phyloP scores from a whole-genome alignment of 2,113 vertebrate species.

The Laterallus jamaicensis region DNA sequence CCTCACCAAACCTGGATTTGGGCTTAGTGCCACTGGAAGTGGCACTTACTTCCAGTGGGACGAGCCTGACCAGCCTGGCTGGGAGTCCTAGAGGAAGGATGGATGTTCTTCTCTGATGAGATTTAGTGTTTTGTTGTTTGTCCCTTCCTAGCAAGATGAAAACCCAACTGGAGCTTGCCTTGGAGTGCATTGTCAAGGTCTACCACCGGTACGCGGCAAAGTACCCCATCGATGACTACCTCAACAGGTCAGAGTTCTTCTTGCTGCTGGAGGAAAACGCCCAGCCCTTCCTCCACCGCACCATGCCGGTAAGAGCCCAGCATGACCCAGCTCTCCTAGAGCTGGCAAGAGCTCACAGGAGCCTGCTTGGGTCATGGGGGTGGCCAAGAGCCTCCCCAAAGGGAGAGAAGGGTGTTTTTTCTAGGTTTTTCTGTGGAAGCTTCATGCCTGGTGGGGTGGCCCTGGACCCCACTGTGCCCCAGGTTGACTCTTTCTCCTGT shows the following conservation, averaged over 20 bases:
- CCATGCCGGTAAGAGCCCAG: not conserved
- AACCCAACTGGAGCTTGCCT: not conserved
- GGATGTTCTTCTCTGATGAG: accelerated
- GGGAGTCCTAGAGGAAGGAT: not conserved
- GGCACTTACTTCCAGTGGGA: accelerated
- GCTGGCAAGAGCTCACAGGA: accelerated
- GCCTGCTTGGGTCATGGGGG: not conserved
- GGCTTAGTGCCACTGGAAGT: not conserved
- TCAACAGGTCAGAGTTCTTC: not conserved
- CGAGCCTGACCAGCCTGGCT: accelerated
- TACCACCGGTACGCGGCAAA: not conserved
- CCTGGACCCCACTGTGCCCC: too few relatives aligned
- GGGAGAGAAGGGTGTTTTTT: not conserved
- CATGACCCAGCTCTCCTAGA: accelerated
- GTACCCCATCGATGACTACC: not conserved
- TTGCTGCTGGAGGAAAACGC: not conserved
- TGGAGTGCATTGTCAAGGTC: not conserved
- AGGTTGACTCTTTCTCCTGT: not conserved
- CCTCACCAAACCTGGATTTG: accelerated
- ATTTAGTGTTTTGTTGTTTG: accelerated
- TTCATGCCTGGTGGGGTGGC: not conserved
- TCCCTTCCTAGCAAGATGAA: not conserved
- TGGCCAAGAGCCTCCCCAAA: accelerated
- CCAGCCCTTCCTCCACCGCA: not conserved
- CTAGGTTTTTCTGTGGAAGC: not conserved